Percentiles rank a stretch among this genome's conserved stretches.
phyloP scores from a whole-genome alignment of 2,888 invertebrate genomes.

The Drosophila dives region DNA sequence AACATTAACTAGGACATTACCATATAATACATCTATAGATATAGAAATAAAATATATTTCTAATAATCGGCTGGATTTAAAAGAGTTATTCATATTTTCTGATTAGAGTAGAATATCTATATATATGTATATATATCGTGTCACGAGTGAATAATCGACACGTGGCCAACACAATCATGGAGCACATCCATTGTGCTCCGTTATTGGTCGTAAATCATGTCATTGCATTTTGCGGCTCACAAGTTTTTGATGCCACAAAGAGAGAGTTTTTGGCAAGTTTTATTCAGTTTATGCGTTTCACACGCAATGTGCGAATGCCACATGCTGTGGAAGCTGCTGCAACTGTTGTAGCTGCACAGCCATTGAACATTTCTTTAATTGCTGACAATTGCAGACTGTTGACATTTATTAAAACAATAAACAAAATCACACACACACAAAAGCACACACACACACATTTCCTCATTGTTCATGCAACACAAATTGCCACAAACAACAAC shows the following conservation, averaged over 20 bases:
- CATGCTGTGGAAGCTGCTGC: constrained; percentile 30
- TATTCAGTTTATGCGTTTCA: constrained; percentile 54
- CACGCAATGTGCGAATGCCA: constrained; percentile 41
- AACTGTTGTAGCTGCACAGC: constrained; percentile 11
- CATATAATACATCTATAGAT: background rate
- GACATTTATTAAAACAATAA: constrained; percentile 80
- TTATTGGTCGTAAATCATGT: constrained; percentile 66
- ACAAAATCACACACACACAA: constrained; percentile 54
- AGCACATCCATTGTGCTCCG: constrained; percentile 22
- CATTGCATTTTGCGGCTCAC: constrained; percentile 64
- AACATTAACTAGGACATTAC: no score
- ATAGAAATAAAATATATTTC: background rate
- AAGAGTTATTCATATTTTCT: background rate
- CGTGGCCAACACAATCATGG: background rate
- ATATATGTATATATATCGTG: background rate
- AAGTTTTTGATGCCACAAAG: constrained; percentile 44
- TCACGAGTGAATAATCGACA: background rate
- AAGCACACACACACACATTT: constrained; percentile 21
- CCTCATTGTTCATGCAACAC: constrained; percentile 6
- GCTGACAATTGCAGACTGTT: constrained; percentile 61
- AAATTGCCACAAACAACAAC: constrained; percentile 34
- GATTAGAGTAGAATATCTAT: no score
- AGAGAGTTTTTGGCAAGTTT: constrained; percentile 39
- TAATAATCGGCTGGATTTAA: background rate
- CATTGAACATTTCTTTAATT: constrained; percentile 60